Base-by-base conservation (phyloP, 2,888 invertebrate species). In the Drosophila mulleri region DNA sequence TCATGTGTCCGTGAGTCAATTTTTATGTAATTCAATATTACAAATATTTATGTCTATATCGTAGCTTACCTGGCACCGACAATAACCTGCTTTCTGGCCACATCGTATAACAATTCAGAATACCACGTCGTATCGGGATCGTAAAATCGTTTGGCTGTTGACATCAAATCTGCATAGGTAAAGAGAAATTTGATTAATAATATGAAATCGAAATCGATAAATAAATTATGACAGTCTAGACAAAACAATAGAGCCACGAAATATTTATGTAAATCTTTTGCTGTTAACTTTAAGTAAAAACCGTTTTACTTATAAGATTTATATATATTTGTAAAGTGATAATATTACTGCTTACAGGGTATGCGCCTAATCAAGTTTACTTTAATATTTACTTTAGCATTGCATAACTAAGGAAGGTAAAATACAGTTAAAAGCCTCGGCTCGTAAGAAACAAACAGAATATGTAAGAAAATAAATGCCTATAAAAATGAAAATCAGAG, bases 91-190 rank as follows among this genome's bases (percentile, higher is more conserved):
- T 96, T 96, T 91, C 97, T 95, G 80, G 96, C 95, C 68, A 97
- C 96, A 94, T 98, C 98, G 92, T 98, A 97, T 66, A 97, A 94
- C 91, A 98, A 94, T 94, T 97, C 96, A 59, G 97, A 96, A 93
- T 96, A 98, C 80, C 96, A 95, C 74, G 95, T 95, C 80, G 96
- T 95, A 82, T 95, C 95, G 73, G 95, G 94, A 92, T 96, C 95
- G 84, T 94, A 94, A 93, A 97, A 98, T 90, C 94, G 94, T 92
- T 95, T 94, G 64, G 95, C 94, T 64, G 94, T 92, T 89, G 95
- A 94, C 93, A 96, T 93, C 82, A 96, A 92, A 94, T 97, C 97
- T 97, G 94, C 12, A 54, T 59, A 62, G 44, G 37, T 32, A 61
- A 60, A 57, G 4, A 14, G 52, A 53, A 59, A 45, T 50, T 8